Evolutionary conservation across 2,113 vertebrate genomes (phyloP), one percentile per base, ranked within the genome.

Genomic region (Oxyura jamaicensis): DNA sequence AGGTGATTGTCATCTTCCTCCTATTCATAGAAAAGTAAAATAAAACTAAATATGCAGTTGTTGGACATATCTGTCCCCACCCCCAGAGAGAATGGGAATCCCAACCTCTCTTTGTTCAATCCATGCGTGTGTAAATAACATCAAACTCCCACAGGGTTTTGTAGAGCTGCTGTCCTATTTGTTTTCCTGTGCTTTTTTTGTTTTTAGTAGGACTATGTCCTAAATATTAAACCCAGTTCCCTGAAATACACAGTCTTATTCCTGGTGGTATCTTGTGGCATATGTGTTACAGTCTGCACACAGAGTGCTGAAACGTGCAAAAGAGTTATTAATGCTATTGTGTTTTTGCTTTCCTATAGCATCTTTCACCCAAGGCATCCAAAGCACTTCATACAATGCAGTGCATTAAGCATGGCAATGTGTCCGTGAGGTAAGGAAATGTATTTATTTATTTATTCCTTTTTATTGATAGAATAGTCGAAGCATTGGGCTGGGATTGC

Each of bases 41-140:
- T 22, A 88, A 71, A 90, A 72, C 13, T 21, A 56, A 90, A 84
- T 20, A 10, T 14, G 23, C 14, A 36, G 39, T 56, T n/a, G 56
- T n/a, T 68, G 66, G 22, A 93, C 83, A 41, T 36, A 3, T 52
- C 81, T 72, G 4, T 92, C 44, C 42, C 53, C 59, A 66, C 67
- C 52, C 83, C 46, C 29, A 18, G 84, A 33, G 76, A 17, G 74
- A 55, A 21, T 15, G 75, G 50, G n/a, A 81, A 44, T 20, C 26
- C 46, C 83, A 77, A 42, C 23, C 23, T 85, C 23, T 85, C 58
- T 44, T 14, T 76, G 35, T 42, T 86, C 68, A 13, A 3, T 16
- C n/a, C 7, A 0, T 14, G 55, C 6, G 0, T 0, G 3, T 72
- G 69, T 80, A 59, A 76, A 8, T 28, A 76, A 68, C 18, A 11